Evolutionary conservation across 2,797 vertebrate genomes (phyloP), one percentile per base, ranked within the genome.

Genomic region (Poeciliopsis presidionis): DNA sequence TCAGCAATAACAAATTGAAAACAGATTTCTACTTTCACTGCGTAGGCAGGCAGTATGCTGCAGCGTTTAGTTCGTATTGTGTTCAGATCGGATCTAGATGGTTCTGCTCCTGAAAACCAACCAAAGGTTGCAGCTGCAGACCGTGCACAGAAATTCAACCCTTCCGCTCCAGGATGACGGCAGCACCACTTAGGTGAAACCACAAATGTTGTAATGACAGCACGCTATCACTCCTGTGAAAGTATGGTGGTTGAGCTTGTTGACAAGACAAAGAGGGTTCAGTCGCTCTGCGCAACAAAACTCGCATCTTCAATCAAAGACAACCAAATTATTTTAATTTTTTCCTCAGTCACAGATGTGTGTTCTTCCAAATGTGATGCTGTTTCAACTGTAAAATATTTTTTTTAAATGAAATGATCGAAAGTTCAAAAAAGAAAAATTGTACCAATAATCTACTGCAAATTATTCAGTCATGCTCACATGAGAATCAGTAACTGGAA

Each of bases 151-250:
- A 78, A 82, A 84, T 67, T 61, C 36, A 91, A 86, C 55, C 80
- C 63, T 84, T 90, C 84, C 65, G 80, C 84, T 89, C 41, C 39
- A 25, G 5, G 75, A 87, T 67, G 63, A 83, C 55, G 81, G 84
- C 82, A 47, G 33, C 77, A 33, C 46, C 80, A 61, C 43, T 69
- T 7, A 2, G 55, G 83, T 45, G 59, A 71, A 90, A 90, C 90
- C 87, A 87, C 90, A 87, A 84, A 74, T 78, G 55, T 13, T 69
- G 72, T 81, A 85, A 86, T 83, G 81, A 75, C 69, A 75, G 67
- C 77, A 78, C 18, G 41, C n/a, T 63, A 65, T 45, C 77, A 55
- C 53, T 78, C 81, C 51, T 57, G 71, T 11, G 46, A 39, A 80
- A 61, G 45, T 20, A 30, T 67, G 76, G 72, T 45, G 4, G 61